phyloP scores from a whole-genome alignment of 2,888 invertebrate species.

The Platypus cylindrus region DNA sequence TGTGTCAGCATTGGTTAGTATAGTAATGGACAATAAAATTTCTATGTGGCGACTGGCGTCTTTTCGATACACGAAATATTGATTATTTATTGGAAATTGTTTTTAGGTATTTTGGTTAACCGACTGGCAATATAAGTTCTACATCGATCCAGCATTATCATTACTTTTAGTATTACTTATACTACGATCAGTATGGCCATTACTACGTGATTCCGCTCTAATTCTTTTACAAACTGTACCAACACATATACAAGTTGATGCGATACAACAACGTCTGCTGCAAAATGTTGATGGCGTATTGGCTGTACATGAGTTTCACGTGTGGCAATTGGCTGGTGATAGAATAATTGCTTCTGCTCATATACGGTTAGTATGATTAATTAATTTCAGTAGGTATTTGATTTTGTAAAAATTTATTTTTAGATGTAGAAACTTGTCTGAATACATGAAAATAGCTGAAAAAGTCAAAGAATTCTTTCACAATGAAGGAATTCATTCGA shows the following conservation, averaged over 20 bases:
- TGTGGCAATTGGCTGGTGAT: conserved; percentile 96
- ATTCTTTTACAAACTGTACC: conserved; percentile 97
- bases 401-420: conserved; percentile 5
- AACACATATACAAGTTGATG: conserved; percentile 90
- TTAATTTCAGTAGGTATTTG: background rate
- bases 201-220: conserved; percentile 84
- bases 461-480: conserved; percentile 96
- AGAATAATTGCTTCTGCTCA: conserved; percentile 96
- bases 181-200: conserved; percentile 80
- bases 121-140: conserved; percentile 67
- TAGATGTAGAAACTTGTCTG: conserved; percentile 83
- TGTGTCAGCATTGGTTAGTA: conserved; percentile 51
- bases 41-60: no score
- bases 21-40: background rate
- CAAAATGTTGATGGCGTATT: conserved; percentile 88
- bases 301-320: conserved; percentile 95
- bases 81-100: conserved; percentile 20
- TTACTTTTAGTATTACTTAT: conserved; percentile 79
- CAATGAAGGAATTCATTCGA: conserved; percentile 96
- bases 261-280: conserved; percentile 74
- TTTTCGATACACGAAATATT: no score
- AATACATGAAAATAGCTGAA: conserved; percentile 95
- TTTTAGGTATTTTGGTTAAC: conserved; percentile 53
- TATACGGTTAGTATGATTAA: conserved; percentile 50
- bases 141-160: conserved; percentile 91